phyloP scores from a whole-genome alignment of 2,888 invertebrate genomes.

The Agonum fuliginosum region DNA sequence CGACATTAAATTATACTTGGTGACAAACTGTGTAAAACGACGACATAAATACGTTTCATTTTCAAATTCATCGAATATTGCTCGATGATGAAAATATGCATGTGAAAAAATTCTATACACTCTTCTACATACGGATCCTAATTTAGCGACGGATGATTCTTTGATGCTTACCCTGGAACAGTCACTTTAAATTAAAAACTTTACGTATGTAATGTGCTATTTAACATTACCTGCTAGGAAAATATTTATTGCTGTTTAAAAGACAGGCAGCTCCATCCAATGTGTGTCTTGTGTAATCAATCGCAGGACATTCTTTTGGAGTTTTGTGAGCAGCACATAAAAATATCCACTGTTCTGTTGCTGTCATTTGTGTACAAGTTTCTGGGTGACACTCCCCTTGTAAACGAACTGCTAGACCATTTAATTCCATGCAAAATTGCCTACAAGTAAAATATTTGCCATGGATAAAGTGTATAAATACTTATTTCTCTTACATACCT shows the following conservation, averaged over 20 bases:
- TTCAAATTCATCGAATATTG: slow-evolving; percentile 98
- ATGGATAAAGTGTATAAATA: neutral
- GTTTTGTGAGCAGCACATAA: slow-evolving; percentile 99
- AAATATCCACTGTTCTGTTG: slow-evolving; percentile 99
- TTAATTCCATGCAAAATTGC: slow-evolving; percentile 99
- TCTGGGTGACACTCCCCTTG: slow-evolving; percentile 98
- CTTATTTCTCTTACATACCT: slow-evolving; percentile 74
- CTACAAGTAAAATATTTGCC: slow-evolving; percentile 74
- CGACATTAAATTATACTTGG: slow-evolving; percentile 98
- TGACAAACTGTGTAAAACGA: slow-evolving; percentile 97
- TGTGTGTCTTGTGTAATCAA: slow-evolving; percentile 99
- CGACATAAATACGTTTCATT: slow-evolving; percentile 96
- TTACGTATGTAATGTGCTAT: slow-evolving; percentile 1
- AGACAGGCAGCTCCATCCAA: slow-evolving; percentile 99
- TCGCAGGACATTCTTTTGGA: slow-evolving; percentile 99
- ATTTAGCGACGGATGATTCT: slow-evolving; percentile 98
- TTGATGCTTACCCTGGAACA: slow-evolving; percentile 95
- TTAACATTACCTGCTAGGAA: slow-evolving; percentile 91
- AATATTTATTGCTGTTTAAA: slow-evolving; percentile 99
- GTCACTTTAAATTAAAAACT: slow-evolving; percentile 43
- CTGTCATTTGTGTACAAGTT: slow-evolving; percentile 99
- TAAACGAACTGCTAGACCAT: slow-evolving; percentile 96
- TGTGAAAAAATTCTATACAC: slow-evolving; percentile 99
- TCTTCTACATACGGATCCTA: slow-evolving; percentile 98
- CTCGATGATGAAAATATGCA: slow-evolving; percentile 98